Evolutionary conservation across 2,888 invertebrate species (phyloP).

Genomic region (Dicycla oo): DNA sequence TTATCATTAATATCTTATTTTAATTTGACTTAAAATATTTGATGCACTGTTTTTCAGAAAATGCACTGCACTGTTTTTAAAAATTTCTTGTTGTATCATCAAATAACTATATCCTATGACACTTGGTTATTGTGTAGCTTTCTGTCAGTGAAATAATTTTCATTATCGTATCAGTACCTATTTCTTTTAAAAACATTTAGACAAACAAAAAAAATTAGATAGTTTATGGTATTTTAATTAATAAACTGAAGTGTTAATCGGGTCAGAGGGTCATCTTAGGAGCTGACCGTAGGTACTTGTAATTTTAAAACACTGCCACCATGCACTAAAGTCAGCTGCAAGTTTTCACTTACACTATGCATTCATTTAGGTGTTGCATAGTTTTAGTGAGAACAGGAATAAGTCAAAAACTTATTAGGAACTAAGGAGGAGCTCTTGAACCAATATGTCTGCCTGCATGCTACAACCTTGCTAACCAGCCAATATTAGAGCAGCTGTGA

Average conservation of each 20-base stretch:
- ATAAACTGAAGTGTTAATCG: not conserved
- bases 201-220: not conserved
- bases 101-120: not conserved
- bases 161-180: no score
- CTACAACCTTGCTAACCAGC: not conserved
- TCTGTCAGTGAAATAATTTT: not conserved
- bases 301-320: not conserved
- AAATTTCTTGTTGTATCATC: not conserved
- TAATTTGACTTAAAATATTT: not conserved
- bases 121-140: not conserved
- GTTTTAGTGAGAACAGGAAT: not conserved
- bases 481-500: not conserved
- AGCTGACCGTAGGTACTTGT: not conserved
- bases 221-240: not conserved
- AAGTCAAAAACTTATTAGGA: not conserved
- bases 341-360: not conserved
- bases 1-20: not conserved
- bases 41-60: not conserved
- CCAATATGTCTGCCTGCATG: not conserved
- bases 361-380: not conserved
- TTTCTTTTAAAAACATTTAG: no score
- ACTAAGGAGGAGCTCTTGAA: not conserved
- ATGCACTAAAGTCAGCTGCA: not conserved
- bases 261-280: not conserved
- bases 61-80: not conserved